Percentiles rank a stretch among this genome's conserved stretches.
Conservation (phyloP, 2,888 invertebrate genomes). For the Acleris cristana region DNA sequence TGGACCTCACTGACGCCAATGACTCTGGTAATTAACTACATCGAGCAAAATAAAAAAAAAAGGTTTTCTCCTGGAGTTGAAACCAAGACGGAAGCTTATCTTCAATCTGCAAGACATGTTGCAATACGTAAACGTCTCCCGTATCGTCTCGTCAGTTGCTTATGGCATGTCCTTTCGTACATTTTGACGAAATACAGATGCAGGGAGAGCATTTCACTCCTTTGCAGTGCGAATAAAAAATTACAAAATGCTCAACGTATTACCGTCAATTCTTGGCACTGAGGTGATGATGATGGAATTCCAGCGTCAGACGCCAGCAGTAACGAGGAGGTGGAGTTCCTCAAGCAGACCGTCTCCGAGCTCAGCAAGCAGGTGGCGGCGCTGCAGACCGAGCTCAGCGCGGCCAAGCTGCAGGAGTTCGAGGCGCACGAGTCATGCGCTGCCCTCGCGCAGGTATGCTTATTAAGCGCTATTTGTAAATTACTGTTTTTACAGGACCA, state of each 20-base stretch:
- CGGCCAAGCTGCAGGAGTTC: slow-evolving; percentile 87
- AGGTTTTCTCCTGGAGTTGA: too few species aligned
- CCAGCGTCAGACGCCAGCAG: slow-evolving; percentile 78
- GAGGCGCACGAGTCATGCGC: slow-evolving; percentile 87
- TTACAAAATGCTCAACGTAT: too few species aligned
- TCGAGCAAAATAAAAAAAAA: too few species aligned
- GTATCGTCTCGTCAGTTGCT: too few species aligned
- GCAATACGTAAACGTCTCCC: too few species aligned
- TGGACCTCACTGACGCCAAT: slow-evolving; percentile 74
- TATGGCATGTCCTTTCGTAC: too few species aligned
- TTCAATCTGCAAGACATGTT: too few species aligned
- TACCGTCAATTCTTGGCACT: too few species aligned
- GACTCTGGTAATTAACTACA: slow-evolving; percentile 68
- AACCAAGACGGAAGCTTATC: too few species aligned
- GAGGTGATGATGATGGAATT: not conserved
- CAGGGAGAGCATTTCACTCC: too few species aligned
- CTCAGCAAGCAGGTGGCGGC: slow-evolving; percentile 86
- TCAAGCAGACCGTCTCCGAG: slow-evolving; percentile 86
- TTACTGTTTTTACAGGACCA: not conserved
- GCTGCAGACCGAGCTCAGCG: slow-evolving; percentile 86
- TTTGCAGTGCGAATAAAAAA: too few species aligned
- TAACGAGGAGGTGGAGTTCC: slow-evolving; percentile 87
- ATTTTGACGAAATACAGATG: too few species aligned
- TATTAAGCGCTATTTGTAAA: not conserved
- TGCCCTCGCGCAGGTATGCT: slow-evolving; percentile 78